Percentiles rank a stretch among this genome's conserved stretches.
Evolutionary conservation across 2,888 invertebrate species (phyloP).

Genomic region (Oeneis ivallda): DNA sequence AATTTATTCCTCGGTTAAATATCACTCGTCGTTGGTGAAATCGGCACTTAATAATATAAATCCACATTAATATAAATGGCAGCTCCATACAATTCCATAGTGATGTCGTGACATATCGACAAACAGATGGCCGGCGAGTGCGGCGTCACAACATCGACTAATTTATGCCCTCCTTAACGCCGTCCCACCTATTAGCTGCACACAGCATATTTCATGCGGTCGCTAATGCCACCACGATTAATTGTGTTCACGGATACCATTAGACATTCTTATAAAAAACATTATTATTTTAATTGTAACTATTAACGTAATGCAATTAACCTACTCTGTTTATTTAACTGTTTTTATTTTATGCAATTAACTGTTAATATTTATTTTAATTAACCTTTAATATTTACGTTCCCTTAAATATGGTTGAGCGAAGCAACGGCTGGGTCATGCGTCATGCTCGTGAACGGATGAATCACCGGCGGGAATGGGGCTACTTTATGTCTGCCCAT

Average conservation of each 20-base stretch:
- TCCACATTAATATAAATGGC: constrained; percentile 32
- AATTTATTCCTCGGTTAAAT: too few species aligned
- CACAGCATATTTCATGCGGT: constrained; percentile 72
- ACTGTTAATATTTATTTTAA: too few species aligned
- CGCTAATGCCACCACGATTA: constrained; percentile 56
- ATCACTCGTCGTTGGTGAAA: too few species aligned
- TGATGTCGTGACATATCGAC: constrained; percentile 76
- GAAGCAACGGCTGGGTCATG: too few species aligned
- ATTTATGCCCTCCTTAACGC: constrained; percentile 80
- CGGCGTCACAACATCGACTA: constrained; percentile 78
- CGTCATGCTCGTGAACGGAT: too few species aligned
- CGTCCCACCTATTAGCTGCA: constrained; percentile 79
- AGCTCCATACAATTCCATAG: constrained; percentile 59
- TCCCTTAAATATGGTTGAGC: too few species aligned
- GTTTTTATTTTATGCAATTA: background rate
- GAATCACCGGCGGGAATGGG: too few species aligned
- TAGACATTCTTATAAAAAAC: constrained; percentile 5
- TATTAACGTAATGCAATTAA: background rate
- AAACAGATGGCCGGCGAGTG: constrained; percentile 75
- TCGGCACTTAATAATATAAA: too few species aligned
- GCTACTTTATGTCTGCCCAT: too few species aligned
- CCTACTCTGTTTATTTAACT: background rate
- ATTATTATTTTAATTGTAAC: background rate
- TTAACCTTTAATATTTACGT: too few species aligned
- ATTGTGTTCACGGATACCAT: constrained; percentile 25